Base-by-base conservation (phyloP, 1,140 invertebrate species). In the Polypedilum pembai region DNA sequence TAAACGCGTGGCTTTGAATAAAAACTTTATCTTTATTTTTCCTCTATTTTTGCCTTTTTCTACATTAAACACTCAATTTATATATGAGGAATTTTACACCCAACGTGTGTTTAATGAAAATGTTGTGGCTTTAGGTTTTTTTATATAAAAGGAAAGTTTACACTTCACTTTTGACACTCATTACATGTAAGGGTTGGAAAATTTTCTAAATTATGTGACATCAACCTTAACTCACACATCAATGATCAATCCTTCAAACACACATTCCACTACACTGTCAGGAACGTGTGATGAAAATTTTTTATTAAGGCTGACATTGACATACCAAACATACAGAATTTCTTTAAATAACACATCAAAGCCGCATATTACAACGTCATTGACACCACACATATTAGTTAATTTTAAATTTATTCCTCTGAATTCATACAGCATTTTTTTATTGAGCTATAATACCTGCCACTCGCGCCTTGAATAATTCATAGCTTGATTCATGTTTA, bases 321-420 rank as follows among this genome's bases (percentile, higher is more conserved):
- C 45, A 56, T 56, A 56, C 45, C 45, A 56, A 8, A 56, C 45
- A 56, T n/a, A 56, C 12, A 56, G 0, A 56, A 56, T 15, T n/a
- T 15, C 12, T n/a, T 56, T 56, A 56, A 56, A 56, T 56, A 56
- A 56, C 45, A 56, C 45, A 56, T 56, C 45, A 56, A 56, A 56
- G 45, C n/a, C 45, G n/a, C 45, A 56, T 56, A 56, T 4, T 15
- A 56, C 1, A 56, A 15, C n/a, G 15, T 56, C 24, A 33, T 33
- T 56, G 45, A n/a, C 8, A 56, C 12, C 8, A 56, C 12, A 56
- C 45, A 56, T n/a, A 56, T 56, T 56, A 56, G 45, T 56, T 56
- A 56, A 56, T 56, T 56, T 56, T 56, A 4, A 56, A n/a, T 56
- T 8, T 12, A 56, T n/a, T 5, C n/a, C n/a, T n/a, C n/a, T n/a